Conservation (phyloP, 2,113 vertebrate genomes). For the Ctenomys sociabilis region DNA sequence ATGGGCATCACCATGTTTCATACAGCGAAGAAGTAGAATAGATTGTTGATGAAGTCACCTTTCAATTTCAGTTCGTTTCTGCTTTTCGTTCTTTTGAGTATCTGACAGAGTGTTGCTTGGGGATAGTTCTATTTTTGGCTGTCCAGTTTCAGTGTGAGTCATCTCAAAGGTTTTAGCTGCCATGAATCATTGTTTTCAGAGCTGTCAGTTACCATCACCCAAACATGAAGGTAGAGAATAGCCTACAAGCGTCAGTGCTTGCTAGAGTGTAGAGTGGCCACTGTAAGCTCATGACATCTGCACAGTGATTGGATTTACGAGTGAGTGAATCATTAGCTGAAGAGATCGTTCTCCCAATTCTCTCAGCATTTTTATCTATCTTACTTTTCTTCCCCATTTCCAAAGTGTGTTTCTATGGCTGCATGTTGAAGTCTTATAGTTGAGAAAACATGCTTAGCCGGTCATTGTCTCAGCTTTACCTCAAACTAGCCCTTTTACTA, state of each 20-base stretch:
- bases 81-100: neutral
- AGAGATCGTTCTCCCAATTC: neutral
- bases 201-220: neutral
- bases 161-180: slow-evolving; percentile 41
- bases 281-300: neutral
- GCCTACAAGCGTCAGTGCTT: neutral
- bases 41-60: neutral
- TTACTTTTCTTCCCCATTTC: neutral
- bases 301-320: neutral
- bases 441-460: neutral
- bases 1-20: neutral
- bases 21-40: neutral
- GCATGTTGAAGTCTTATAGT: neutral
- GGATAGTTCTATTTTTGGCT: neutral
- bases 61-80: neutral
- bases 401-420: neutral
- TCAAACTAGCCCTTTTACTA: neutral
- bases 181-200: neutral
- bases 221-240: neutral
- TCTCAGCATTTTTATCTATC: neutral
- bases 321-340: neutral
- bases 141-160: neutral
- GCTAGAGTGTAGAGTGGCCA: neutral
- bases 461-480: neutral
- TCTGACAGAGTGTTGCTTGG: neutral